Evolutionary conservation across 1,140 invertebrate genomes (phyloP).

Genomic region (Drosophila sulfurigaster): DNA sequence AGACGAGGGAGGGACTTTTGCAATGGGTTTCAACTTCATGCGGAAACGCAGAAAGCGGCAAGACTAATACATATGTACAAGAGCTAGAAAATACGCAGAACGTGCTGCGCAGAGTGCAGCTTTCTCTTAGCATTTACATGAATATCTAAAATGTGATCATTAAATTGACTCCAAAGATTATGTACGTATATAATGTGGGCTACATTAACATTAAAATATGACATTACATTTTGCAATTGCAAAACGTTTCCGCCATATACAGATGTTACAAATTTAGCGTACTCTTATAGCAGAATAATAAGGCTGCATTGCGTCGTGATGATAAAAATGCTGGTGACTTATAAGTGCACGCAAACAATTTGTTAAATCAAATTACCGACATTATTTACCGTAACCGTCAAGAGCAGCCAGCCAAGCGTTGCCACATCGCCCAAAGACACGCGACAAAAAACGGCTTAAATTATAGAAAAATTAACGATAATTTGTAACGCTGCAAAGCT

Average conservation of each 20-base stretch:
- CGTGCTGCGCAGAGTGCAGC: constrained; percentile 41
- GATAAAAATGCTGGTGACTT: constrained; percentile 25
- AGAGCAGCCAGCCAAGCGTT: constrained; percentile 61
- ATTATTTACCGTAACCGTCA: constrained; percentile 70
- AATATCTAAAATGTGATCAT: background rate
- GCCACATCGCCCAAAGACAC: constrained; percentile 46
- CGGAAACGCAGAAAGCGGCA: constrained; percentile 75
- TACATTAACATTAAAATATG: constrained; percentile 56
- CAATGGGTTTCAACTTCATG: constrained; percentile 17
- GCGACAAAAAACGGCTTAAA: constrained; percentile 31
- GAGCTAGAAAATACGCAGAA: constrained; percentile 61
- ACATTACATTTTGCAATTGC: constrained; percentile 53
- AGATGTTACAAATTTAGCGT: constrained; percentile 49
- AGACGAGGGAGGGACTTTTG: background rate
- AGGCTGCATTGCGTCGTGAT: constrained; percentile 12
- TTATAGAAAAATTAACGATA: constrained; percentile 22
- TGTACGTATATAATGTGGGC: constrained; percentile 48
- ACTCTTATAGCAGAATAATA: background rate
- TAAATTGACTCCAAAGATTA: constrained; percentile 46
- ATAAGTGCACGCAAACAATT: constrained; percentile 75
- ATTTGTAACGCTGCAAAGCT: constrained; percentile 18
- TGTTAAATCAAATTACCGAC: constrained; percentile 77
- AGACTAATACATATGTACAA: constrained; percentile 20
- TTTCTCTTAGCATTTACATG: constrained; percentile 54
- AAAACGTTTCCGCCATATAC: constrained; percentile 55